phyloP scores from a whole-genome alignment of 2,888 invertebrate genomes.

The Drosophila infuscata region DNA sequence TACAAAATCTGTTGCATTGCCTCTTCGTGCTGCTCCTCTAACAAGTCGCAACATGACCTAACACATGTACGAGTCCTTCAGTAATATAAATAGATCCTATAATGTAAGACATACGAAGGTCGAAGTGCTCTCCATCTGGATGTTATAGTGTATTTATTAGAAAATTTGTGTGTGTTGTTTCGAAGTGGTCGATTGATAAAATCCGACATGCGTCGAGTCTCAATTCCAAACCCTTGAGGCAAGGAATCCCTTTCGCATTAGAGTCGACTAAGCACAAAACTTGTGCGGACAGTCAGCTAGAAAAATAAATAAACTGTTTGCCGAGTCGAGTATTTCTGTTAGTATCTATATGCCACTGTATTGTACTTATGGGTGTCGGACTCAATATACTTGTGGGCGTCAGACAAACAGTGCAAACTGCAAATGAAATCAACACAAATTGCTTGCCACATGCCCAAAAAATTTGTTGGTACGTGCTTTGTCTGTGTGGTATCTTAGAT shows the following conservation, averaged over 20 bases:
- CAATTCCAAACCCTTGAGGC: constrained; percentile 10
- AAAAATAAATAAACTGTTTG: constrained; percentile 40
- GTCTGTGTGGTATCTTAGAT: constrained; percentile 48
- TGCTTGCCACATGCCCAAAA: constrained; percentile 70
- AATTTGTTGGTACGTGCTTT: constrained; percentile 52
- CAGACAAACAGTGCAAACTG: constrained; percentile 61
- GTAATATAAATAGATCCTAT: neutral
- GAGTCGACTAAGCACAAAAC: constrained; percentile 56
- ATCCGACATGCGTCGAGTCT: constrained; percentile 7
- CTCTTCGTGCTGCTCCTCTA: neutral
- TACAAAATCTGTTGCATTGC: neutral
- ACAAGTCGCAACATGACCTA: neutral
- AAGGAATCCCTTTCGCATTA: constrained; percentile 21
- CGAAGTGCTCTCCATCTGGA: neutral
- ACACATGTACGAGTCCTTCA: neutral
- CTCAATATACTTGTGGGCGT: constrained; percentile 46
- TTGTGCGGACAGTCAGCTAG: constrained; percentile 18
- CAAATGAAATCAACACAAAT: constrained; percentile 79
- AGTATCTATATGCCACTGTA: constrained; percentile 11
- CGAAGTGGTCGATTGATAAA: constrained; percentile 7
- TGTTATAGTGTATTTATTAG: neutral
- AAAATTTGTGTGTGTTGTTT: neutral
- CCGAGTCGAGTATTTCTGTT: constrained; percentile 29
- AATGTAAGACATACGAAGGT: neutral
- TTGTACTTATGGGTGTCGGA: constrained; percentile 27